Evolutionary conservation across 2,113 vertebrate genomes (phyloP), one percentile per base, ranked within the genome.

Genomic region (Crotophaga sulcirostris): DNA sequence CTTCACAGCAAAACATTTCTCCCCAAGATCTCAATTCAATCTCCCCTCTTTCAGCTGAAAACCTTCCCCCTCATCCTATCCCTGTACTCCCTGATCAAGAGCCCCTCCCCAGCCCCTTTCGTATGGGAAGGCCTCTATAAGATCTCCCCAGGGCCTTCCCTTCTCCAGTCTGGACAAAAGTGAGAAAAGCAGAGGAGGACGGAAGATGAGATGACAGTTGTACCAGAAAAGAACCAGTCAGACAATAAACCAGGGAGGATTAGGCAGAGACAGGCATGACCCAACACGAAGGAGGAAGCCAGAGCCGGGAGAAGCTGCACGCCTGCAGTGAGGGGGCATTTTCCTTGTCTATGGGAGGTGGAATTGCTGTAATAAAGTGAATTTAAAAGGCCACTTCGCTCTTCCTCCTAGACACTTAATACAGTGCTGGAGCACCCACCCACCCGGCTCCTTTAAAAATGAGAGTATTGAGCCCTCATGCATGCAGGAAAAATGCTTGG

Each of bases 341-440:
- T 28, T 4, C 15, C 31, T 4, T 62, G 17, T 24, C 9, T 14
- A 12, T 20, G 28, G 36, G 7, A 25, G 3, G 25, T 5, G n/a
- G 49, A 68, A 26, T 28, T 8, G 38, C 63, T 47, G 29, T 26
- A 60, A 24, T 33, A 28, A 55, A 28, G 17, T 6, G 44, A 13
- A 23, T 42, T 42, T 62, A 7, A 21, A 72, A 63, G 54, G 55
- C 12, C 1, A 23, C 19, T 64, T n/a, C 55, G 58, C 64, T 49
- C 54, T 54, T 55, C 38, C 60, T 40, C 17, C 18, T 33, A 40
- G 5, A 55, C 69, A 52, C 66, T 36, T 12, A 11, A 26, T 49
- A 6, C 15, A 16, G 51, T 0, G 0, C 10, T 4, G 31, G 24
- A 34, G 3, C 58, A 29, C 0, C 45, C n/a, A 4, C 0, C 2